Percentiles rank a stretch among this genome's conserved stretches.
These are phyloP conservation scores for Laticauda colubrina DNA, from an alignment of 2,113 vertebrate species.

Conservation along the genomic window DNA sequence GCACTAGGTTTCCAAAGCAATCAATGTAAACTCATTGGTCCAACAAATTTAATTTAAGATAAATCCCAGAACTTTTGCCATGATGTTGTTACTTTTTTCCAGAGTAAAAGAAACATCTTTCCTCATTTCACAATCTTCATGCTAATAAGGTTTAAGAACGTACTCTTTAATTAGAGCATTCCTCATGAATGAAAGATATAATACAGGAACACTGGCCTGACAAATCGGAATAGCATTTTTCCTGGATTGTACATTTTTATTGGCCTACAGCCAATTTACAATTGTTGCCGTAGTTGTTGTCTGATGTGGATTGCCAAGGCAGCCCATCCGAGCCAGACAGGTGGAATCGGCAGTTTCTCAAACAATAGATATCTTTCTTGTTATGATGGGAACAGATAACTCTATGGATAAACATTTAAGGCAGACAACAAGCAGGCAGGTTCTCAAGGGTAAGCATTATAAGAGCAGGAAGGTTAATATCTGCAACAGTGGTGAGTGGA, in stretches of 20 bases:
- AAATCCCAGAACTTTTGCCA: constrained; percentile 20
- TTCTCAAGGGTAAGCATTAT: constrained; percentile 76
- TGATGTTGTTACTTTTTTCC: neutral
- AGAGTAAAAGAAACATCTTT: neutral
- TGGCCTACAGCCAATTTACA: constrained; percentile 47
- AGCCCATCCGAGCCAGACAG: neutral
- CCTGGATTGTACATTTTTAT: constrained; percentile 56
- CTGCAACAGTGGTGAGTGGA: constrained; percentile 75
- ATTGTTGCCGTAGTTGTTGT: constrained; percentile 27
- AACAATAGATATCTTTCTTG: constrained; percentile 62
- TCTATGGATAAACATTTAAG: constrained; percentile 67
- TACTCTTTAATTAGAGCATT: constrained; percentile 13
- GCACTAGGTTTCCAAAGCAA: neutral
- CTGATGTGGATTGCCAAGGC: neutral
- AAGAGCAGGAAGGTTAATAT: constrained; percentile 79
- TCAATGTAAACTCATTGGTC: neutral
- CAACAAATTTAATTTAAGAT: neutral
- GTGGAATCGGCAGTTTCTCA: constrained; percentile 56
- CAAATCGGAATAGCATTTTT: constrained; percentile 46
- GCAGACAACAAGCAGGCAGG: constrained; percentile 68
- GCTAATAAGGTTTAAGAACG: neutral
- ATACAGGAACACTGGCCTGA: constrained; percentile 43
- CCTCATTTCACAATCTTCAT: neutral
- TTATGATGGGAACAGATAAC: constrained; percentile 48
- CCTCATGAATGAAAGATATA: constrained; percentile 45